These are phyloP conservation scores for Chloropsis cyanopogon DNA, from an alignment of 2,113 vertebrate genomes.

Conservation along the genomic window DNA sequence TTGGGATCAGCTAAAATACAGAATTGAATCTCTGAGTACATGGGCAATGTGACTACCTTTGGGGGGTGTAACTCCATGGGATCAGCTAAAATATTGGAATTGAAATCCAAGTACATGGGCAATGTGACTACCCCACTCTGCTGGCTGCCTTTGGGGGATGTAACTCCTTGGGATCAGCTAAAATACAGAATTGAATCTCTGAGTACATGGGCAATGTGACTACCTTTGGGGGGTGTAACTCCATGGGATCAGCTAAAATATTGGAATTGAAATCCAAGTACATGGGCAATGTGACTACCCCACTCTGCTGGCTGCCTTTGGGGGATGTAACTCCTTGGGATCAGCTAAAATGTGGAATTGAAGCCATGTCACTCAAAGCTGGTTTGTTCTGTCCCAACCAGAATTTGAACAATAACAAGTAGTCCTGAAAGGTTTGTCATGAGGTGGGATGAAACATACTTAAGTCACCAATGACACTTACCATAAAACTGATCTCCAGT, in stretches of 20 bases:
- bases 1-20: not conserved
- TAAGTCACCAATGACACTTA: not conserved
- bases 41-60: too few relatives aligned
- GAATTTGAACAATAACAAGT: not conserved
- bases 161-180: too few relatives aligned
- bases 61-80: not conserved
- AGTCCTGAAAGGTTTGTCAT: not conserved
- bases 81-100: not conserved
- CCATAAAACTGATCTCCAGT: not conserved
- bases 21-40: not conserved
- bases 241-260: not conserved
- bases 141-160: too few relatives aligned
- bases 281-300: too few relatives aligned
- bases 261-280: constrained; percentile 1
- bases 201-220: too few relatives aligned
- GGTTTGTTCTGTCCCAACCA: not conserved
- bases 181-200: too few relatives aligned
- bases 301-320: not conserved
- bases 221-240: too few relatives aligned
- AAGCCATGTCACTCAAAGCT: not conserved
- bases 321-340: not conserved
- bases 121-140: too few relatives aligned
- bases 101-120: too few relatives aligned
- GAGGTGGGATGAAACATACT: not conserved
- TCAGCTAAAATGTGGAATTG: not conserved